A percentile compares a stretch with the other conserved stretches of the same genome.
Conservation (phyloP, 2,113 vertebrate genomes). For the Polypterus bichir region DNA sequence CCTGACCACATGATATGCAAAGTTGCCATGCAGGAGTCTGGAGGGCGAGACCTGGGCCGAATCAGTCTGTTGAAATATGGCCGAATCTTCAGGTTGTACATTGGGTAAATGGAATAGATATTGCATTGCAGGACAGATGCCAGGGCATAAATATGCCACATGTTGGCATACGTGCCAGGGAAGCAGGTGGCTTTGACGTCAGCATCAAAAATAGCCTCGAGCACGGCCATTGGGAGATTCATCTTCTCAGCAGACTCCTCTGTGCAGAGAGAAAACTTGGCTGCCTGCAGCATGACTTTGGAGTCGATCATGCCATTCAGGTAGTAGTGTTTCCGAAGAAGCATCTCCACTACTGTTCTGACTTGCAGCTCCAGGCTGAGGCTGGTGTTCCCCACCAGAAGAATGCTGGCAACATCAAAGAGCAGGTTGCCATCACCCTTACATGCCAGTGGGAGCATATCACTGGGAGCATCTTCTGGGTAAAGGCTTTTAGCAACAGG, state of each 20-base stretch:
- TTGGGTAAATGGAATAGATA: slow-evolving; percentile 89
- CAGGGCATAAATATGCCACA: slow-evolving; percentile 89
- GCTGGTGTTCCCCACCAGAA: slow-evolving; percentile 64
- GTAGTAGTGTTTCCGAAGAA: slow-evolving; percentile 82
- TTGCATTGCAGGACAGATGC: slow-evolving; percentile 75
- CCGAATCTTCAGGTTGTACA: slow-evolving; percentile 87
- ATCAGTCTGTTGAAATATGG: slow-evolving; percentile 87
- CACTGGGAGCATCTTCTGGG: slow-evolving; percentile 69
- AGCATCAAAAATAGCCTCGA: slow-evolving; percentile 88
- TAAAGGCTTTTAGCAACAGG: slow-evolving; percentile 65
- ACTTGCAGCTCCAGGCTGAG: slow-evolving; percentile 87
- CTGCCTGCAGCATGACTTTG: slow-evolving; percentile 92
- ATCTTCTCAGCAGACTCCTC: slow-evolving; percentile 84
- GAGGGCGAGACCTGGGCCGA: slow-evolving; percentile 53
- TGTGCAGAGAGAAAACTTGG: slow-evolving; percentile 77
- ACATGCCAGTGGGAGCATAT: slow-evolving; percentile 74
- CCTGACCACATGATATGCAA: slow-evolving; percentile 94
- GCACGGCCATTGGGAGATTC: slow-evolving; percentile 61
- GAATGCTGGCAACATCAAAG: slow-evolving; percentile 76
- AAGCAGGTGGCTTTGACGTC: slow-evolving; percentile 92
- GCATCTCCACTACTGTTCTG: slow-evolving; percentile 85
- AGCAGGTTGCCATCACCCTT: slow-evolving; percentile 74
- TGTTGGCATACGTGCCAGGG: slow-evolving; percentile 78
- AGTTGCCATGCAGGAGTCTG: slow-evolving; percentile 41
- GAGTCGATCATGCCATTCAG: slow-evolving; percentile 89